phyloP scores from a whole-genome alignment of 2,113 vertebrate species.

The Hyperopisus bebe region DNA sequence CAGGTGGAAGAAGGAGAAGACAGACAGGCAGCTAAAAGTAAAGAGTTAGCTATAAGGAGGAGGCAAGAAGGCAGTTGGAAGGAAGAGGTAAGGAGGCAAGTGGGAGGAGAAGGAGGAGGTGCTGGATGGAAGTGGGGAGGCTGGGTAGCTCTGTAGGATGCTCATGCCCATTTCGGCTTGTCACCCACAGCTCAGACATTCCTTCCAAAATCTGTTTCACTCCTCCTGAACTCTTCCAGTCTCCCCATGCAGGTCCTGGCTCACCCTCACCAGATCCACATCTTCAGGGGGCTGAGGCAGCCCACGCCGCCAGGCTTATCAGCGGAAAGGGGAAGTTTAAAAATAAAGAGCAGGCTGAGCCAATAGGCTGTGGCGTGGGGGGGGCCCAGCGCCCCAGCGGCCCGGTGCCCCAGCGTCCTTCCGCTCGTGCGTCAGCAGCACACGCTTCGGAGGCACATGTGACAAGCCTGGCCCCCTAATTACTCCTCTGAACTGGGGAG shows the following conservation, averaged over 20 bases:
- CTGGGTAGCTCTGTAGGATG: not conserved
- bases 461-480: slow-evolving; percentile 13
- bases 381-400: not conserved
- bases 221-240: not conserved
- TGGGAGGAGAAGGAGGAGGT: not conserved
- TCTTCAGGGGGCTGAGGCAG: not conserved
- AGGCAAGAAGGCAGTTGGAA: not conserved
- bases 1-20: too few relatives aligned
- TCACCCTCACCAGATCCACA: not conserved
- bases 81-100: not conserved
- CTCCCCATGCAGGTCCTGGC: not conserved
- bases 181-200: not conserved
- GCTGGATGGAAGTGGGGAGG: not conserved
- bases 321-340: slow-evolving; percentile 11
- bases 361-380: not conserved
- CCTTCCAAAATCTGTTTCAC: not conserved
- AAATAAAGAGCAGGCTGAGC: not conserved
- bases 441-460: not conserved
- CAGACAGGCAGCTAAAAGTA: too few relatives aligned
- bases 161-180: not conserved
- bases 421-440: not conserved
- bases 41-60: not conserved
- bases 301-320: not conserved
- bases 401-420: not conserved
- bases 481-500: not conserved